Evolutionary conservation across 2,888 invertebrate species (phyloP), one percentile per base, ranked within the genome.

Genomic region (Adela reaumurella): DNA sequence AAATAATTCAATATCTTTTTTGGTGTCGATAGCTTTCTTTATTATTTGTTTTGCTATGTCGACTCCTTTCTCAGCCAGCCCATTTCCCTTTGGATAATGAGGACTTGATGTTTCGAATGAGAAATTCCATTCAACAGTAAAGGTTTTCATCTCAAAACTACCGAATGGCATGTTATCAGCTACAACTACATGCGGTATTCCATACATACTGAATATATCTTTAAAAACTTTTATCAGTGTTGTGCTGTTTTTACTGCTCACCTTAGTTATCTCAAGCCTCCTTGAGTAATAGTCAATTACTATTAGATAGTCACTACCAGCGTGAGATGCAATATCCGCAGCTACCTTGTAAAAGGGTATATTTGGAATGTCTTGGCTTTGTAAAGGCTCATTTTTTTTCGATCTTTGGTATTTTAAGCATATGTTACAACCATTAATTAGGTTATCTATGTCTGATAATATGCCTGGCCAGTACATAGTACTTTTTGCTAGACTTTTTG

Each of bases 381-480:
- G 5, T 24, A 24, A 24, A 6, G 24, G 24, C 24, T 24, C 24
- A 10, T n/a, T 10, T 6, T 6, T 24, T 24, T 24, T 24, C 10
- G 24, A 24, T 24, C 24, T 24, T 6, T 10, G 5, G 24, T 24
- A 24, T 24, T 24, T 24, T 24, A 24, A 10, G 10, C 24, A 24
- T 5, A 24, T 50, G 50, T 45, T 47, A 51, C 55, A 53, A 11
- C 50, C 47, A 18, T 5, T 17, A 43, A 57, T 45, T 19, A 53
- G 35, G 14, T 41, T 8, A 51, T 58, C 55, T 44, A 57, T 56
- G 6, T 55, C 52, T 2, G 51, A 42, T 41, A 52, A 48, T 46
- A 59, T 50, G 6, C 51, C 19, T 17, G 58, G 55, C 58, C 59
- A 59, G 54, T 56, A 56, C 28, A 58, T 46, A 43, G 57, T 47